Evolutionary conservation across 2,888 invertebrate species (phyloP).

Genomic region (Gortyna flavago): DNA sequence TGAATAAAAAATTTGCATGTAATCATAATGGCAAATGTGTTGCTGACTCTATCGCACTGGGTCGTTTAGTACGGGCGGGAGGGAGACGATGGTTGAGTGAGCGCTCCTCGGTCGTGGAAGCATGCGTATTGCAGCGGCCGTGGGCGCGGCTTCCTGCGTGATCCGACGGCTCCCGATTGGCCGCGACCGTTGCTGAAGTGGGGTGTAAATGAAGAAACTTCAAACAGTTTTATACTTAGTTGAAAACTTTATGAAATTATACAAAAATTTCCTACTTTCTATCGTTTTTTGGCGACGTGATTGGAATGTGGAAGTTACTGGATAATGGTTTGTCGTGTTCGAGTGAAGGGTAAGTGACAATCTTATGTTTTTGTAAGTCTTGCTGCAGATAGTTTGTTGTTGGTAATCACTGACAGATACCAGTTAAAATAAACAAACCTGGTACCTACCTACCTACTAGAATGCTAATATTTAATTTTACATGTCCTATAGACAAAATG

Average conservation of each 20-base stretch:
- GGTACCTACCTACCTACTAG: not conserved
- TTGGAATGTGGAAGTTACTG: slow-evolving; percentile 67
- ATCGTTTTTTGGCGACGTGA: slow-evolving; percentile 73
- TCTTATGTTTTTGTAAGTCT: not conserved
- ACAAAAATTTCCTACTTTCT: slow-evolving; percentile 71
- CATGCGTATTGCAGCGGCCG: slow-evolving; percentile 87
- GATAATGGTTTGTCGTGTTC: slow-evolving; percentile 43
- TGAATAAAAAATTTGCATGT: slow-evolving; percentile 88
- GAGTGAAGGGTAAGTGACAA: slow-evolving; percentile 54
- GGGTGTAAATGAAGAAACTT: slow-evolving; percentile 84
- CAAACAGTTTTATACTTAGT: slow-evolving; percentile 80
- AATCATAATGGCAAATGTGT: slow-evolving; percentile 79
- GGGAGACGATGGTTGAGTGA: slow-evolving; percentile 74
- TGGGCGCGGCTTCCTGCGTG: slow-evolving; percentile 85
- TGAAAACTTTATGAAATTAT: slow-evolving; percentile 83
- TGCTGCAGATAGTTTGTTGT: slow-evolving; percentile 8
- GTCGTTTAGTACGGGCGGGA: slow-evolving; percentile 70
- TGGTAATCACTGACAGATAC: not conserved
- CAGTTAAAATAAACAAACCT: slow-evolving; percentile 1
- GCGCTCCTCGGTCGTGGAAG: slow-evolving; percentile 79
- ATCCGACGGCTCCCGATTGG: slow-evolving; percentile 81
- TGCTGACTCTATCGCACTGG: slow-evolving; percentile 74
- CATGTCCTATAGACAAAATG: not conserved
- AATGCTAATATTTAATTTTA: not conserved
- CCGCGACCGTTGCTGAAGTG: slow-evolving; percentile 75